Evolutionary conservation across 2,888 invertebrate species (phyloP), one percentile per base, ranked within the genome.

Genomic region (Dicyrtomina minuta): DNA sequence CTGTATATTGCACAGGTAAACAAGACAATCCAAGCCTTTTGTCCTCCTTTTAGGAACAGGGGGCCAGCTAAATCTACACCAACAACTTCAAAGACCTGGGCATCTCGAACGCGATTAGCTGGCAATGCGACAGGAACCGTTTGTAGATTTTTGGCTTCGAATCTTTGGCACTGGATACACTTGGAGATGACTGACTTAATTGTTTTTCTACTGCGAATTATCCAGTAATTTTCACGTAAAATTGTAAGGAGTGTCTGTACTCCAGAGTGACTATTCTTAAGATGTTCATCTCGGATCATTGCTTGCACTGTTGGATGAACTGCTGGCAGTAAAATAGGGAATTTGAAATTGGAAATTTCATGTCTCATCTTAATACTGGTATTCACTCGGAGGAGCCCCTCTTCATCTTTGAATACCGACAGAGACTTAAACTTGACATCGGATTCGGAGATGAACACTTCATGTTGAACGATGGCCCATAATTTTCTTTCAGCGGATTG

Each of bases 41-140:
- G 33, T 20, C 74, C 66, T 20, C 66, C 72, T 66, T 70, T 78
- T 17, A 80, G 68, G 33, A 56, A 70, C 17, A 82, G 33, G 0
- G 82, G 82, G 0, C 82, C 82, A 6, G 80, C 78, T 44, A 81
- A 79, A 71, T 82, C 81, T 0, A 81, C 72, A 6, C 80, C 82
- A 8, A 68, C 68, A 6, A 79, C 67, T 67, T 80, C 79, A 74
- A 81, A 80, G 17, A 72, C 71, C 4, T 51, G 24, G 6, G 78
- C 77, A 65, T 79, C 74, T 6, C 73, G 70, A 8, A 80, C 76
- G n/a, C 80, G 73, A 72, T 80, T 73, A 10, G 70, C 44, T 6
- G 80, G 80, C 20, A 81, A 73, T 1, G 80, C 13, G 6, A 4
- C 39, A 10, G 26, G 33, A 60, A 43, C 13, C 20, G 15, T 10